These are phyloP conservation scores for Phenganax marumi DNA, from an alignment of 92 coral and sea anemone genomes.

Conservation along the genomic window DNA sequence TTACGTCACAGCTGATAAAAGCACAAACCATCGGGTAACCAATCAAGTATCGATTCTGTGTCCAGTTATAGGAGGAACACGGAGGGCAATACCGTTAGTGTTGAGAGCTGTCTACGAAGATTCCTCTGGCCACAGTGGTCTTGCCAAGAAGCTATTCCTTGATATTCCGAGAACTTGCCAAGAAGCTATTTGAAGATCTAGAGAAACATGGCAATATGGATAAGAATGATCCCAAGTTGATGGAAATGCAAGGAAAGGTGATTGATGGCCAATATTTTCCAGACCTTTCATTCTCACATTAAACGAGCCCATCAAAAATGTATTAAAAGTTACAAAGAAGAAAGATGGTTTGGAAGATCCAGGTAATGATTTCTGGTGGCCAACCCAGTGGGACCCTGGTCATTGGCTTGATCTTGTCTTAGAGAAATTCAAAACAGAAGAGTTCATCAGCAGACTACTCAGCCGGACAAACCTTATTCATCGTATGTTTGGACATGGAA, in stretches of 20 bases:
- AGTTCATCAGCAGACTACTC: slow-evolving; percentile 8
- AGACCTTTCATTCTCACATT: neutral
- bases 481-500: slow-evolving; percentile 9
- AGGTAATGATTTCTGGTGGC: slow-evolving; percentile 8
- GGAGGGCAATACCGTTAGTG: slow-evolving; percentile 10
- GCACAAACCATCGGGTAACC: slow-evolving; percentile 11
- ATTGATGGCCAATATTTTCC: slow-evolving; percentile 13
- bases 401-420: slow-evolving; percentile 21
- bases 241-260: slow-evolving; percentile 11
- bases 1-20: neutral
- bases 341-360: neutral
- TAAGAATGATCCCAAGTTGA: slow-evolving; percentile 6
- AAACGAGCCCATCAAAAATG: slow-evolving; percentile 1
- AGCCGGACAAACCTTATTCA: slow-evolving; percentile 7
- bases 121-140: slow-evolving; percentile 7
- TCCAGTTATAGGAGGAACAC: slow-evolving; percentile 3
- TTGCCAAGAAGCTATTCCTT: too few relatives aligned
- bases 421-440: neutral
- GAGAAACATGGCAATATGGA: neutral
- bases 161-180: too few relatives aligned
- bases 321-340: neutral
- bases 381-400: slow-evolving; percentile 16
- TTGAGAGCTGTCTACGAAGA: neutral
- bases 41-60: slow-evolving; percentile 10
- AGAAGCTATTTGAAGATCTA: slow-evolving; percentile 5